Evolutionary conservation across 1,140 invertebrate species (phyloP).

Genomic region (Trialeurodes vaporariorum): DNA sequence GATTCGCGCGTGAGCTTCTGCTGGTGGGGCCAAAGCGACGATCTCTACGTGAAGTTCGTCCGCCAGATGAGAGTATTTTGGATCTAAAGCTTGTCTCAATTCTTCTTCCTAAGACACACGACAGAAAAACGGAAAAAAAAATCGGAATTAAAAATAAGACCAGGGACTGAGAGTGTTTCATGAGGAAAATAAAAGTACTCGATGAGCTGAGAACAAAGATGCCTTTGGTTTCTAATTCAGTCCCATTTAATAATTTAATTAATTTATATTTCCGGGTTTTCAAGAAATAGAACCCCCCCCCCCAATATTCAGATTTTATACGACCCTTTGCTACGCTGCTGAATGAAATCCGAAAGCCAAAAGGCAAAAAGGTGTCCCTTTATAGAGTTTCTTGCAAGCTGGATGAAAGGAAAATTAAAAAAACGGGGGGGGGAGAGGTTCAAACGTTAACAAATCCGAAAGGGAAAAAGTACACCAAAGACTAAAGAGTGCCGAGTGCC

Average conservation of each 20-base stretch:
- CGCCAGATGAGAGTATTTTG: slow-evolving; percentile 81
- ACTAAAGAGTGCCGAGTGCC: too few species aligned
- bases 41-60: slow-evolving; percentile 92
- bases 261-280: not conserved
- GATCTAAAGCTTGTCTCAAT: slow-evolving; percentile 68
- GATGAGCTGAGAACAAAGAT: too few species aligned
- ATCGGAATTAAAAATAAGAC: not conserved
- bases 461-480: too few species aligned
- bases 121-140: not conserved
- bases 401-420: too few species aligned
- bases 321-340: too few species aligned
- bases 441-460: too few species aligned
- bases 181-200: too few species aligned
- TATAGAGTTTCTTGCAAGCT: too few species aligned
- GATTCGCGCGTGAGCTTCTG: slow-evolving; percentile 82
- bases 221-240: too few species aligned
- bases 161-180: not conserved
- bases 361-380: too few species aligned
- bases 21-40: slow-evolving; percentile 73
- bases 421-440: too few species aligned
- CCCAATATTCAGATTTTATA: not conserved
- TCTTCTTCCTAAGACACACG: slow-evolving; percentile 67
- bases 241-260: not conserved
- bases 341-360: too few species aligned
- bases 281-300: not conserved